A percentile compares a stretch with the other conserved stretches of the same genome.
These are phyloP conservation scores for Meleagris gallopavo DNA, from an alignment of 2,113 vertebrate species.

Conservation along the genomic window DNA sequence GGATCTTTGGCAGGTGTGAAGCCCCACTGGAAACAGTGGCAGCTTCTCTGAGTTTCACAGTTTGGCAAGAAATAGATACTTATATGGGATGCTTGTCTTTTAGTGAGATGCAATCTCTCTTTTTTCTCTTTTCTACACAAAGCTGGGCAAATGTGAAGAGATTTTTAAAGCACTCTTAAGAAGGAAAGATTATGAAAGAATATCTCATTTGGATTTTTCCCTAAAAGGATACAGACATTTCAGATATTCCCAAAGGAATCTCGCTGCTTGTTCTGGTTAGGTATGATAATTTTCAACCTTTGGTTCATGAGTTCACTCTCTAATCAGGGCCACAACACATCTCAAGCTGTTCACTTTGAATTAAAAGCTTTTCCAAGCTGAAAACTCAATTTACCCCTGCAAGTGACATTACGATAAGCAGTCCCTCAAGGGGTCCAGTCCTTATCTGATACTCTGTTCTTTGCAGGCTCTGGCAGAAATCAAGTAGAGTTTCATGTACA, in stretches of 20 bases:
- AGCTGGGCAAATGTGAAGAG: not conserved
- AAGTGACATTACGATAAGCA: slow-evolving; percentile 55
- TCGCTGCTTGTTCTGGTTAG: not conserved
- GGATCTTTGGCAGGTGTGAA: not conserved
- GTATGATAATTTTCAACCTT: slow-evolving; percentile 11
- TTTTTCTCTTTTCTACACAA: not conserved
- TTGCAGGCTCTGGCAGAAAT: slow-evolving; percentile 7
- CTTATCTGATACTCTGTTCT: slow-evolving; percentile 50
- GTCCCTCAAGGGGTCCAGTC: not conserved
- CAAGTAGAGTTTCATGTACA: slow-evolving; percentile 27
- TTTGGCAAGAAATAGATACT: not conserved
- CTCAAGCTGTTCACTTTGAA: slow-evolving; percentile 35
- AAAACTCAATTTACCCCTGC: slow-evolving; percentile 56
- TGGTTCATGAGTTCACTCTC: not conserved
- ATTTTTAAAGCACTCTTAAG: not conserved
- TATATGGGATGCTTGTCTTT: not conserved
- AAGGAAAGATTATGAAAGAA: not conserved
- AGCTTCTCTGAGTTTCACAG: not conserved
- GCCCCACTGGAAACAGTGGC: not conserved
- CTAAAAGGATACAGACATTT: not conserved
- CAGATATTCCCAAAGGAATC: not conserved
- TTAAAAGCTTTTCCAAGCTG: slow-evolving; percentile 44
- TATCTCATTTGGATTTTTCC: not conserved
- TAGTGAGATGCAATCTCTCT: not conserved
- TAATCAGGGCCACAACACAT: slow-evolving; percentile 14